Evolutionary conservation across 2,888 invertebrate genomes (phyloP).

Genomic region (Limnephilus marmoratus): DNA sequence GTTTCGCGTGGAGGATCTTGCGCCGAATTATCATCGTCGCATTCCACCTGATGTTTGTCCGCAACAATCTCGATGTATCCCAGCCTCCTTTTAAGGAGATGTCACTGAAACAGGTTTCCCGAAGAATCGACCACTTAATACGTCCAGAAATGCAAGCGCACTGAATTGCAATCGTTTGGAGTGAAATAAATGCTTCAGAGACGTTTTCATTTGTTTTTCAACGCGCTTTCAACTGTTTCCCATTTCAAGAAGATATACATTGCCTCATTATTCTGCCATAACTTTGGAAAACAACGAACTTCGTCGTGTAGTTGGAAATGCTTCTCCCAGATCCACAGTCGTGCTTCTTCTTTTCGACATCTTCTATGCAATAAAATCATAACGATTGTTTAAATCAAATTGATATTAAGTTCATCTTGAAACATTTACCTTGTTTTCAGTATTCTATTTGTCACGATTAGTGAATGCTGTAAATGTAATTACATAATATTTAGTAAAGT

Average conservation of each 20-base stretch:
- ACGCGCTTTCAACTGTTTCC: slow-evolving; percentile 20
- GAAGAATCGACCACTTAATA: slow-evolving; percentile 47
- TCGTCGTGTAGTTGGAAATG: too few species aligned
- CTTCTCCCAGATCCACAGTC: neutral
- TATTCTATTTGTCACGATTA: neutral
- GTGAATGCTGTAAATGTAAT: neutral
- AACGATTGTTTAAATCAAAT: neutral
- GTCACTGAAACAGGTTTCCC: slow-evolving; percentile 48
- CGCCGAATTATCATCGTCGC: slow-evolving; percentile 33
- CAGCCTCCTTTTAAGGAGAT: slow-evolving; percentile 47
- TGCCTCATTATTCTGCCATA: slow-evolving; percentile 11
- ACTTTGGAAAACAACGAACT: neutral
- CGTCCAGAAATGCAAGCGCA: slow-evolving; percentile 45
- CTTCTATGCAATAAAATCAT: neutral
- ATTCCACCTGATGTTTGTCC: slow-evolving; percentile 51
- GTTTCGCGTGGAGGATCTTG: neutral
- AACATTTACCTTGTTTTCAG: neutral
- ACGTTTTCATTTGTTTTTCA: slow-evolving; percentile 45
- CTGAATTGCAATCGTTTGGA: slow-evolving; percentile 46
- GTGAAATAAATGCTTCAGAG: slow-evolving; percentile 41
- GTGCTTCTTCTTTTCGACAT: neutral
- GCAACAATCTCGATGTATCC: slow-evolving; percentile 33
- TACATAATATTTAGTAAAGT: neutral
- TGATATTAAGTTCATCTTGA: neutral
- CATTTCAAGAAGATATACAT: neutral